Base-by-base conservation (phyloP, 2,797 vertebrate species). In the Diceros bicornis region DNA sequence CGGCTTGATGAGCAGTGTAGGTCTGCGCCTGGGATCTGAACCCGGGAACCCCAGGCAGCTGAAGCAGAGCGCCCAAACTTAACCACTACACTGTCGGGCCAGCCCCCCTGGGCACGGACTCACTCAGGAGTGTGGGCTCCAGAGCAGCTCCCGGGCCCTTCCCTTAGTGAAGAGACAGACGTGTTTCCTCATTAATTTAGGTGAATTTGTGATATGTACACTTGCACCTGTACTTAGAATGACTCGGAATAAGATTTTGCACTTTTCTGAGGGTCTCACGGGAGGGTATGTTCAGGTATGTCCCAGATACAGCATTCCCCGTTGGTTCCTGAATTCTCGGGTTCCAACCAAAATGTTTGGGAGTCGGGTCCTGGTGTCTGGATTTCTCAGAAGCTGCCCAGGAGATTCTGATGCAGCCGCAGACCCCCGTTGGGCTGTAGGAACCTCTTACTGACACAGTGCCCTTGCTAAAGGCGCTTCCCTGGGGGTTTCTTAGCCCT, bases 201-300 rank as follows among this genome's bases (percentile, higher is more conserved):
- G 50, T 34, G 62, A 83, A 29, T 77, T 72, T 66, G 23, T 78
- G 55, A 11, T 2, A 0, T 52, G 50, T 50, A 5, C 69, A 61
- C 27, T 91, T 90, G 17, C 44, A 32, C 78, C 27, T 90, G 64
- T 62, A n/a, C 29, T 81, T 78, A 86, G 91, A 55, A 68, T 84
- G 29, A 55, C 44, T 52, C n/a, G 12, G 3, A 66, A 23, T 41
- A 87, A 69, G 55, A 34, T 5, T 81, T 64, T 59, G 37, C 41
- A 14, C 25, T 66, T 87, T 66, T 44, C 61, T 14, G 21, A 92
- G 29, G 32, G 41, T 83, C 71, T 95, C 9, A 2, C 5, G 11
- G 50, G 50, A 78, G 12, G 57, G 25, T 6, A 0, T 4, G 88
- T 34, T 13, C 14, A 59, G 32, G 8, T 86, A 1, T 55, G 78